phyloP scores from a whole-genome alignment of 2,797 vertebrate genomes.

The Eulemur albifrons region DNA sequence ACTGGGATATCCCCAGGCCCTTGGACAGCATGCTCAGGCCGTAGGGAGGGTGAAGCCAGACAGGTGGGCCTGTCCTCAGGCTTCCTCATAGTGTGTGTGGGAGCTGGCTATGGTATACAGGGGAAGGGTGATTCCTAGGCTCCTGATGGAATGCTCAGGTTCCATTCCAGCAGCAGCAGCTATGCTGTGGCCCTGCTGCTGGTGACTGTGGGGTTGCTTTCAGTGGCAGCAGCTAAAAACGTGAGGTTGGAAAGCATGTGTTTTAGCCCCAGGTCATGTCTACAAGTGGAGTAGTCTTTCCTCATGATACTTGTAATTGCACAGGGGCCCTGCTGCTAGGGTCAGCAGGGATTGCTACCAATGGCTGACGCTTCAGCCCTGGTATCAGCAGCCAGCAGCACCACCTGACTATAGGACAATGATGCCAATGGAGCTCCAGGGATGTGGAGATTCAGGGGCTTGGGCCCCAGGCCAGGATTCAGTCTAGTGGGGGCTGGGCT shows the following conservation, averaged over 20 bases:
- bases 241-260: not conserved
- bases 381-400: not conserved
- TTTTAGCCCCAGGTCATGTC: not conserved
- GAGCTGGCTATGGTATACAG: not conserved
- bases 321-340: not conserved
- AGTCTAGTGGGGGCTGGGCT: not conserved
- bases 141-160: not conserved
- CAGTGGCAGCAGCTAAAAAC: not conserved
- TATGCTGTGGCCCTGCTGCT: not conserved
- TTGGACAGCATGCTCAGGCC: not conserved
- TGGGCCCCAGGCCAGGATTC: not conserved
- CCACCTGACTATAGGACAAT: not conserved
- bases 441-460: not conserved
- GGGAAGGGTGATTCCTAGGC: not conserved
- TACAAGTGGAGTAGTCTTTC: not conserved
- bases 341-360: not conserved
- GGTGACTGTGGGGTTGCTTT: not conserved
- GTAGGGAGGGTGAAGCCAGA: not conserved
- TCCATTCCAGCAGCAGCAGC: not conserved
- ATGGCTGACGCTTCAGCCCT: not conserved
- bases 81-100: not conserved
- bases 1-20: not conserved
- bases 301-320: not conserved
- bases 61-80: not conserved
- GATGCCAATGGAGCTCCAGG: not conserved